Conservation (phyloP, 2,113 vertebrate species). For the Gymnorhina tibicen region DNA sequence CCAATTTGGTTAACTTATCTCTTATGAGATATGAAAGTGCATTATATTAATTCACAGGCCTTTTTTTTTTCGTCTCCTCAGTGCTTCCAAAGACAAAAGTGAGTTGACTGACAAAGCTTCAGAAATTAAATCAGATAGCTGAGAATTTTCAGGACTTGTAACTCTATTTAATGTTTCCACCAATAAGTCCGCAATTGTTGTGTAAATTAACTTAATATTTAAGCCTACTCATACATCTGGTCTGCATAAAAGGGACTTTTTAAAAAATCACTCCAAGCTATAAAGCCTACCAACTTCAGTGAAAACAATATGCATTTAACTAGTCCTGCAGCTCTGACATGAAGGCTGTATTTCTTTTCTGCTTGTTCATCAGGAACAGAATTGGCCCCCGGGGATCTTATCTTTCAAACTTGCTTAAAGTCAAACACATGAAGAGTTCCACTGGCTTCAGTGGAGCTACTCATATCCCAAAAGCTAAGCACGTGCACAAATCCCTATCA, state of each 20-base stretch:
- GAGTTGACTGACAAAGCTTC: background rate
- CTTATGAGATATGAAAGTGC: background rate
- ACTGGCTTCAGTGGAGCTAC: background rate
- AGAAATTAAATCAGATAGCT: background rate
- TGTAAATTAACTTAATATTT: background rate
- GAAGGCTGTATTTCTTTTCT: constrained; percentile 5
- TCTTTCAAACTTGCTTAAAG: constrained; percentile 36
- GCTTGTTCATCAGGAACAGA: constrained; percentile 3
- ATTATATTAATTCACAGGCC: background rate
- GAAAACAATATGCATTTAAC: background rate
- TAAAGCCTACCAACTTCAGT: background rate
- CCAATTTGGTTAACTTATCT: background rate
- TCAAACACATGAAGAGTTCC: background rate
- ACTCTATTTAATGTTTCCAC: background rate
- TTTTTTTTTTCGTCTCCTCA: background rate
- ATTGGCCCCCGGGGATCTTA: constrained; percentile 6
- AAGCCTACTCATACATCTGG: background rate
- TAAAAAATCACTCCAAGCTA: background rate
- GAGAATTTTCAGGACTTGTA: background rate
- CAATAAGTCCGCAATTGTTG: background rate
- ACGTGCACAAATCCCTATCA: background rate
- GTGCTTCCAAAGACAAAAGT: background rate
- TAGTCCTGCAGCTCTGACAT: background rate
- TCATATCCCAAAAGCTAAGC: background rate
- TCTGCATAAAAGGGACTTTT: background rate